Conservation (phyloP, 2,113 vertebrate species). For the Pseudonaja textilis region DNA sequence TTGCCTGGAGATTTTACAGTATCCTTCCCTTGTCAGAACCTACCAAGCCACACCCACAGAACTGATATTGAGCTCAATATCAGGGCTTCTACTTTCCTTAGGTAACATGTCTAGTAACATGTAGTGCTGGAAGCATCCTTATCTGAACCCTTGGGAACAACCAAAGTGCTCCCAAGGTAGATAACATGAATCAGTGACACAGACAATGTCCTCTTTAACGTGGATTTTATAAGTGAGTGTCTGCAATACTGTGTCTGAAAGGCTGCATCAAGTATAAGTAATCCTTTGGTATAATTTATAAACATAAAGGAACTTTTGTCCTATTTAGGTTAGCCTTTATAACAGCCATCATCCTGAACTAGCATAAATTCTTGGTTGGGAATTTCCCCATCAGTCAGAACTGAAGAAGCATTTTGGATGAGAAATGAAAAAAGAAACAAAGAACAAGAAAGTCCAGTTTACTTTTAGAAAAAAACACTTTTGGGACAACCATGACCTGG, state of each 20-base stretch:
- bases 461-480: not conserved
- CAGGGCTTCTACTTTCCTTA: not conserved
- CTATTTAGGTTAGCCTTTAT: not conserved
- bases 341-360: not conserved
- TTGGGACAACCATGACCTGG: not conserved
- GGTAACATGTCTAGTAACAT: not conserved
- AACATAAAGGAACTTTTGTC: not conserved
- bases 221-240: not conserved
- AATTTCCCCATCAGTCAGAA: not conserved
- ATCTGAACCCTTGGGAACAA: not conserved
- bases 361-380: not conserved
- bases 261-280: not conserved
- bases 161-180: not conserved
- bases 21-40: too few relatives aligned
- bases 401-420: not conserved
- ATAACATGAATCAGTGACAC: not conserved
- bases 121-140: not conserved
- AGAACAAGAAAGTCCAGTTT: not conserved
- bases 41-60: too few relatives aligned
- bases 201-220: not conserved
- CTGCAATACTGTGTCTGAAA: not conserved
- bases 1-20: too few relatives aligned
- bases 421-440: not conserved
- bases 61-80: not conserved
- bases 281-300: not conserved